Evolutionary conservation across 2,888 invertebrate genomes (phyloP), one percentile per base, ranked within the genome.

Genomic region (Parapristionchus giblindavisi): DNA sequence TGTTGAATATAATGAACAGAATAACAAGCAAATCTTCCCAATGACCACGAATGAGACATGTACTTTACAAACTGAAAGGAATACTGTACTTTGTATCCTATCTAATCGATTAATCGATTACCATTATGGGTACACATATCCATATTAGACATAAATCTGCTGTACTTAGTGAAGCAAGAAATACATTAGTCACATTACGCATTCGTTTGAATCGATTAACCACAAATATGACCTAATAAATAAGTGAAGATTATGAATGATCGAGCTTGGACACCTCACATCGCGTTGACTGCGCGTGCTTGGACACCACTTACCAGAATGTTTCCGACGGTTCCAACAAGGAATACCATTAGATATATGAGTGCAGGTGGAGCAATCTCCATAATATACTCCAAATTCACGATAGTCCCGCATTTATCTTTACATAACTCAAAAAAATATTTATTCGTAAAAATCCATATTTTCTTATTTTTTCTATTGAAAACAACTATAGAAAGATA

Each of bases 1-100:
- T 91, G 92, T 89, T 93, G 93, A 89, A 92, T 91, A 89, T 92
- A 93, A 88, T 92, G 92, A 17, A 92, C 92, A 74, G 90, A 89
- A 89, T 92, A 92, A 89, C 93, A 93, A 77, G 92, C 88, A 85
- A 92, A 91, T 78, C 89, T 88, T 1, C 93, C 93, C 89, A 92
- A 91, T 8, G 91, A 90, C 92, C 93, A 93, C 0, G 92, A 90
- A 87, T 91, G 92, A 0, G 92, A 92, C 88, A 92, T 92, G 77
- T 83, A 85, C 73, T 85, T 85, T 70, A 85, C 80, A 70, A 83
- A 85, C 82, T 83, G 75, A 65, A 79, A 60, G 2, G 21, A 38
- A 61, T n/a, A 6, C 21, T 34, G 14, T 14, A 51, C 14, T 51
- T 51, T 17, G 21, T 51, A 21, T 17, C 14, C 21, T 51, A 51